A percentile compares a stretch with the other conserved stretches of the same genome.
Conservation (phyloP, 2,113 vertebrate species). For the Corapipo altera region DNA sequence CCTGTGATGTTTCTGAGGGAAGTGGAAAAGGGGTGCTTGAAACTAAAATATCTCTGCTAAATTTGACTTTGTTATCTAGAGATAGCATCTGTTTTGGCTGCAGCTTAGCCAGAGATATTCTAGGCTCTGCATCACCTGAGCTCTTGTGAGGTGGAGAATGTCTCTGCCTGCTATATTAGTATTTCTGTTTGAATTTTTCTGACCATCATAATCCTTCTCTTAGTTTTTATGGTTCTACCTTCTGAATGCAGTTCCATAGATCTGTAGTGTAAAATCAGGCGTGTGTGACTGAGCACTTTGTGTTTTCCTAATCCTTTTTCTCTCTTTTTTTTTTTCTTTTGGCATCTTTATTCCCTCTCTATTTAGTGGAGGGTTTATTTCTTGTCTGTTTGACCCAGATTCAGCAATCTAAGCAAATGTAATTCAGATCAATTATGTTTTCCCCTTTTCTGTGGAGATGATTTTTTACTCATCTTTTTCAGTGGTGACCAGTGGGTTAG, state of each 20-base stretch:
- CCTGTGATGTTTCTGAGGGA: not conserved
- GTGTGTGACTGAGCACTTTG: not conserved
- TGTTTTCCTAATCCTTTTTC: not conserved
- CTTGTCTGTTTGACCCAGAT: not conserved
- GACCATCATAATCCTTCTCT: not conserved
- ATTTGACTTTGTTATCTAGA: not conserved
- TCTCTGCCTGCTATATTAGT: not conserved
- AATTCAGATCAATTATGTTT: not conserved
- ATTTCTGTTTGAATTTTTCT: not conserved
- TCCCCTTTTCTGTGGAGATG: not conserved
- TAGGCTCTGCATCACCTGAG: not conserved
- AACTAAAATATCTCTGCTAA: not conserved
- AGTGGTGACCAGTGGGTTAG: not conserved
- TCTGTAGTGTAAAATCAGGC: not conserved
- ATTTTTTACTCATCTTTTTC: not conserved
- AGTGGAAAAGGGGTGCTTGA: not conserved
- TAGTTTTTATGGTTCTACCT: not conserved
- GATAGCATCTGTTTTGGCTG: not conserved
- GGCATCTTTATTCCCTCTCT: not conserved
- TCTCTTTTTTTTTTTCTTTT: not conserved
- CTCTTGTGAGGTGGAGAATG: not conserved
- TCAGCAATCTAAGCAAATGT: not conserved
- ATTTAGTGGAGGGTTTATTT: not conserved
- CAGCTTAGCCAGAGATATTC: not conserved
- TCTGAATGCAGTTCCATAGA: not conserved